A percentile compares a stretch with the other conserved stretches of the same genome.
phyloP scores from a whole-genome alignment of 2,888 invertebrate genomes.

The Carabus problematicus region DNA sequence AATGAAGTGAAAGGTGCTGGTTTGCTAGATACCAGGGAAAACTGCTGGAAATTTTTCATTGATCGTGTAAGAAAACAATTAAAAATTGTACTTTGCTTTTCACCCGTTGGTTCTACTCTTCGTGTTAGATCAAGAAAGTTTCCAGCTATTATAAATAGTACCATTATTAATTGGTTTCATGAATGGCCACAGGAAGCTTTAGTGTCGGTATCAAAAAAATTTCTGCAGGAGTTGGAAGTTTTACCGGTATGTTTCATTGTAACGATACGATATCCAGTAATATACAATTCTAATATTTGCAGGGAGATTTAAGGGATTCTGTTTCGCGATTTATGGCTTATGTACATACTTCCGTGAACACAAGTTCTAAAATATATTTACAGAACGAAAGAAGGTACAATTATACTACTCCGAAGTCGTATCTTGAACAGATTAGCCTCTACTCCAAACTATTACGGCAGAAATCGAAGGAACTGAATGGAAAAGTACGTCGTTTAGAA shows the following conservation, averaged over 20 bases:
- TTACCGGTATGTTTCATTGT: constrained; percentile 62
- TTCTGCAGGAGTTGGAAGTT: constrained; percentile 80
- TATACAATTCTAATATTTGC: constrained; percentile 48
- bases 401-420: constrained; percentile 97
- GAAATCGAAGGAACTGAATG: constrained; percentile 85
- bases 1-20: constrained; percentile 84
- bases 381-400: constrained; percentile 93
- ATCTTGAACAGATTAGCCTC: constrained; percentile 92
- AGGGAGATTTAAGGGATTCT: constrained; percentile 78
- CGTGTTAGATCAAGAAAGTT: constrained; percentile 93
- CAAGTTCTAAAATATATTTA: constrained; percentile 85
- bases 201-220: constrained; percentile 89
- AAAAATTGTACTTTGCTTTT: constrained; percentile 95
- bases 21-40: constrained; percentile 89
- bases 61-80: constrained; percentile 89
- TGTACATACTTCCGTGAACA: constrained; percentile 92
- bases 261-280: neutral
- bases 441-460: constrained; percentile 86
- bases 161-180: constrained; percentile 97
- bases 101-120: constrained; percentile 93
- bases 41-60: constrained; percentile 98
- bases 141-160: constrained; percentile 94
- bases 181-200: constrained; percentile 98
- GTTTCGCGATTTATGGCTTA: constrained; percentile 94
- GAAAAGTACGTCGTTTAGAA: constrained; percentile 85